Conservation (phyloP, 2,888 invertebrate genomes). For the Ophioninae sp. region DNA sequence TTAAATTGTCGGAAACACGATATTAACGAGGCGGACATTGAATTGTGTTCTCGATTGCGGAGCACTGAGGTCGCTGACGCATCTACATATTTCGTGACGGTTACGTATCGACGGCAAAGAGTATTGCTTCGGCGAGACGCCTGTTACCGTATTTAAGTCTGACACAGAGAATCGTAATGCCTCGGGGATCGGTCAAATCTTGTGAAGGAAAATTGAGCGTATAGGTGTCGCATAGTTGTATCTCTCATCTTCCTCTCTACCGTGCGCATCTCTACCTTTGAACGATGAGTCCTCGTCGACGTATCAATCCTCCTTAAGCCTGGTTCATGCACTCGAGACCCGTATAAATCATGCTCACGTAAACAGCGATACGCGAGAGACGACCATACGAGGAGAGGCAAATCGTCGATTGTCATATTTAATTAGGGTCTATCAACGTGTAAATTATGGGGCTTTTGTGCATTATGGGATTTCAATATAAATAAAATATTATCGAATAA, state of each 20-base stretch:
- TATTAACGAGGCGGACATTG: slow-evolving; percentile 3
- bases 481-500: slow-evolving; percentile 9
- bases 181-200: neutral
- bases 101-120: slow-evolving; percentile 15
- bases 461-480: neutral
- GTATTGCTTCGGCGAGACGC: slow-evolving; percentile 16
- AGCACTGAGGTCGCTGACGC: slow-evolving; percentile 10
- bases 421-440: slow-evolving; percentile 11
- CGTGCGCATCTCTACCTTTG: slow-evolving; percentile 55
- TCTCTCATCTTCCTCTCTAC: neutral
- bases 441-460: slow-evolving; percentile 1
- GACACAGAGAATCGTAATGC: slow-evolving; percentile 4
- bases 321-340: slow-evolving; percentile 14
- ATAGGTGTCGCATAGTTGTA: slow-evolving; percentile 62
- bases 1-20: neutral
- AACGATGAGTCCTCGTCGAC: slow-evolving; percentile 31
- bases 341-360: slow-evolving; percentile 27
- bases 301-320: slow-evolving; percentile 31
- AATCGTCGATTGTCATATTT: slow-evolving; percentile 26
- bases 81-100: slow-evolving; percentile 1
- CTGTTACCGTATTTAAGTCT: slow-evolving; percentile 9
- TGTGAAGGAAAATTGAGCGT: slow-evolving; percentile 69
- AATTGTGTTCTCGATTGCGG: neutral
- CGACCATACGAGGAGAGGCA: slow-evolving; percentile 7
- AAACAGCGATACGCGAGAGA: slow-evolving; percentile 2